Conservation (phyloP, 2,797 vertebrate species). For the Gambusia yucatana region DNA sequence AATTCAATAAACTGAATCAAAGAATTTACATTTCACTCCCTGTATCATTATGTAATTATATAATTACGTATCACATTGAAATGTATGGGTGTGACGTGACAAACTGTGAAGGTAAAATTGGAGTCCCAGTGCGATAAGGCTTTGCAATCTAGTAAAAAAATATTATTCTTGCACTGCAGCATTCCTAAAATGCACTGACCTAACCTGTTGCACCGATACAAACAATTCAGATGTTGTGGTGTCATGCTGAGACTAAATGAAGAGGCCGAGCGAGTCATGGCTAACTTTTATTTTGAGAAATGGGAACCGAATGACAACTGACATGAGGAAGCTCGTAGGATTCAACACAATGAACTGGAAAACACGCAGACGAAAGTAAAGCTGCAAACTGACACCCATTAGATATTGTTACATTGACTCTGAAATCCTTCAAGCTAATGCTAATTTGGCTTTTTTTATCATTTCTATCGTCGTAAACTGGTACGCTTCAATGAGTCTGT, state of each 20-base stretch:
- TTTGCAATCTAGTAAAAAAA: background rate
- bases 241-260: background rate
- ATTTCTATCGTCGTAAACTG: background rate
- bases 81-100: background rate
- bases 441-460: background rate
- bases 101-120: background rate
- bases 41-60: background rate
- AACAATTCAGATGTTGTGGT: background rate
- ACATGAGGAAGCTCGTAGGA: background rate
- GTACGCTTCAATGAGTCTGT: background rate
- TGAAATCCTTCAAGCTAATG: background rate
- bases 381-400: background rate
- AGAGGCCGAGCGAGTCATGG: background rate
- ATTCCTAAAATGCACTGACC: constrained; percentile 1
- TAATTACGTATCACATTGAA: background rate
- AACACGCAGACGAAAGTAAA: background rate
- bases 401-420: background rate
- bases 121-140: background rate
- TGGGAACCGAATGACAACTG: background rate
- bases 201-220: background rate
- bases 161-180: background rate
- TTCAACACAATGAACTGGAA: background rate
- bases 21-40: background rate
- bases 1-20: background rate
- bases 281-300: background rate